Percentiles rank a stretch among this genome's conserved stretches.
These are phyloP conservation scores for Globodera rostochiensis DNA, from an alignment of 1,140 invertebrate genomes.

Conservation along the genomic window DNA sequence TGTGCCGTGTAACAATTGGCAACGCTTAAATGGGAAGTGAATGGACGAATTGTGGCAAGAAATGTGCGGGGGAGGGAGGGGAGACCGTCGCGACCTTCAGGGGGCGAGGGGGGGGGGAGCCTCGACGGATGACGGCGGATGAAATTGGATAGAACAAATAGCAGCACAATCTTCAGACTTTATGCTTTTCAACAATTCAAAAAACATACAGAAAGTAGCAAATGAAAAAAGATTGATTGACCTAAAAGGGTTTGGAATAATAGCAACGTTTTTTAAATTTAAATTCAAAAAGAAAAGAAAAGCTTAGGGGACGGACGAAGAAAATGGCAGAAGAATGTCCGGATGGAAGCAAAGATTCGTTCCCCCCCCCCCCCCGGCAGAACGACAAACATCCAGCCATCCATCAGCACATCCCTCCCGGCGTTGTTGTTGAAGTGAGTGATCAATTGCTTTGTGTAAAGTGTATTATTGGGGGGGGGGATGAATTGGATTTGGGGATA, in stretches of 20 bases:
- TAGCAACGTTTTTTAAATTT: too few relatives aligned
- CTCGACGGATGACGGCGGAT: too few relatives aligned
- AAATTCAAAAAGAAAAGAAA: too few relatives aligned
- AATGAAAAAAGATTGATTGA: too few relatives aligned
- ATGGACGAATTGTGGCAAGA: constrained; percentile 6
- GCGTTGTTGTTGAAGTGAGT: neutral
- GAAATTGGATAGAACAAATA: too few relatives aligned
- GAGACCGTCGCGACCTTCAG: neutral
- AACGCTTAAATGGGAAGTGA: constrained; percentile 4
- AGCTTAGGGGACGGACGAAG: too few relatives aligned
- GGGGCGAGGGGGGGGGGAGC: neutral
- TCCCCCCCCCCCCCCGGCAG: neutral
- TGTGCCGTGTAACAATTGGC: neutral
- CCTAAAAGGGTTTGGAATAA: too few relatives aligned
- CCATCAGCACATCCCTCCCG: too few relatives aligned
- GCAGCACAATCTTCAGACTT: too few relatives aligned
- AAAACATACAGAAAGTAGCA: too few relatives aligned
- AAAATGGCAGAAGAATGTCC: neutral
- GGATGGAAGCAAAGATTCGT: neutral
- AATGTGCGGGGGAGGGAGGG: constrained; percentile 7
- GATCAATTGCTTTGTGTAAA: neutral
- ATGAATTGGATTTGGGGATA: too few relatives aligned
- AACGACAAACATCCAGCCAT: neutral
- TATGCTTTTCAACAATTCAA: too few relatives aligned
- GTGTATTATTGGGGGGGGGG: neutral